These are phyloP conservation scores for Vireo griseus DNA, from an alignment of 2,797 vertebrate genomes.

Conservation along the genomic window DNA sequence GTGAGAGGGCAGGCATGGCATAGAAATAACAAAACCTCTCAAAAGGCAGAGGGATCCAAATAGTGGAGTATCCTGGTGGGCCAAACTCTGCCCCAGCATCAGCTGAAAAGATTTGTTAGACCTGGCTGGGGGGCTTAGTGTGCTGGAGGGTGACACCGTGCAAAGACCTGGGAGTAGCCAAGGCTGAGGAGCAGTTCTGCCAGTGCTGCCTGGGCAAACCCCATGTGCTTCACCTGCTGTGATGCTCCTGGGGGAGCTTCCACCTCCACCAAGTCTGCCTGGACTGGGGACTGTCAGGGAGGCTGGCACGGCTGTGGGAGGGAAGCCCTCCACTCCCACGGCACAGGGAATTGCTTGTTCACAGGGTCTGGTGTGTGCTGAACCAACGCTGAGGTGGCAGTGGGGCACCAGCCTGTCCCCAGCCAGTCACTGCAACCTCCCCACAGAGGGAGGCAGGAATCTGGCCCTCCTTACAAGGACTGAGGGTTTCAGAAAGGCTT, in stretches of 20 bases:
- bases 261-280: neutral
- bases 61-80: neutral
- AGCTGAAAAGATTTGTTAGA: neutral
- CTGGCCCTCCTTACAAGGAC: neutral
- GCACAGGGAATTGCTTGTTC: neutral
- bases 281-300: neutral
- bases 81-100: neutral
- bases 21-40: neutral
- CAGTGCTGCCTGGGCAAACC: neutral
- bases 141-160: neutral
- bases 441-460: neutral
- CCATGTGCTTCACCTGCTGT: neutral
- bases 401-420: neutral
- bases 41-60: neutral
- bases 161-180: neutral
- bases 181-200: neutral
- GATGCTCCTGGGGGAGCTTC: neutral
- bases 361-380: neutral
- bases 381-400: neutral
- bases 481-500: neutral
- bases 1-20: neutral
- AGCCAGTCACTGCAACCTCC: neutral
- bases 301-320: neutral
- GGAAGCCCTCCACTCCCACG: neutral
- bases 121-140: neutral